Conservation (phyloP, 2,888 invertebrate species). For the Athripsodes cinereus region DNA sequence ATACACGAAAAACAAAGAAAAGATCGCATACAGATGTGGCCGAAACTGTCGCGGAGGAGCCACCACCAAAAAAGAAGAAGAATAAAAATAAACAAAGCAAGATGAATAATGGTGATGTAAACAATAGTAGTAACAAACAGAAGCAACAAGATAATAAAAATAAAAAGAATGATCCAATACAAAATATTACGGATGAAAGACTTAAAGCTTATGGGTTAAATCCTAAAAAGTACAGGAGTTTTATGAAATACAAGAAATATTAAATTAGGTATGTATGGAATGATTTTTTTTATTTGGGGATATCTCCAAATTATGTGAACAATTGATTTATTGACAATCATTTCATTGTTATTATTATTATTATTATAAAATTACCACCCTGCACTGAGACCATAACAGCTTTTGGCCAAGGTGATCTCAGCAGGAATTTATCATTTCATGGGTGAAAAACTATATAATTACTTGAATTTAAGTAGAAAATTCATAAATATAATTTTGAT, state of each 20-base stretch:
- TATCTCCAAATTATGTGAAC: no score
- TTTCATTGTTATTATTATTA: background rate
- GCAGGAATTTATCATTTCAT: no score
- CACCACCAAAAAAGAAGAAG: conserved; percentile 29
- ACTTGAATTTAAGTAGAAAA: background rate
- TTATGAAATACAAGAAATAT: conserved; percentile 60
- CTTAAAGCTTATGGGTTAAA: conserved; percentile 88
- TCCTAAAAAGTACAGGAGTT: conserved; percentile 80
- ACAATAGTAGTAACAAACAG: no score
- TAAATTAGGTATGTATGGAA: conserved; percentile 31
- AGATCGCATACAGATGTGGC: conserved; percentile 12
- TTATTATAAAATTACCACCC: background rate
- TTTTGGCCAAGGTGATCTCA: no score
- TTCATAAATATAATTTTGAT: no score
- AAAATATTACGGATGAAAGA: conserved; percentile 66
- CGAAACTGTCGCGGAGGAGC: conserved; percentile 15
- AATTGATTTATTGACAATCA: background rate
- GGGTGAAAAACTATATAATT: no score
- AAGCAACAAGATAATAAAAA: conserved; percentile 29
- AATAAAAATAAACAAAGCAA: conserved; percentile 30
- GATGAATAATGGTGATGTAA: conserved; percentile 5
- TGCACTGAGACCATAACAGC: no score
- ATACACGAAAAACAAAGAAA: conserved; percentile 14
- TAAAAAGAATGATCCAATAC: conserved; percentile 34
- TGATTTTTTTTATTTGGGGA: no score